Conservation (phyloP, 2,797 vertebrate genomes). For the Decapterus maruadsi region DNA sequence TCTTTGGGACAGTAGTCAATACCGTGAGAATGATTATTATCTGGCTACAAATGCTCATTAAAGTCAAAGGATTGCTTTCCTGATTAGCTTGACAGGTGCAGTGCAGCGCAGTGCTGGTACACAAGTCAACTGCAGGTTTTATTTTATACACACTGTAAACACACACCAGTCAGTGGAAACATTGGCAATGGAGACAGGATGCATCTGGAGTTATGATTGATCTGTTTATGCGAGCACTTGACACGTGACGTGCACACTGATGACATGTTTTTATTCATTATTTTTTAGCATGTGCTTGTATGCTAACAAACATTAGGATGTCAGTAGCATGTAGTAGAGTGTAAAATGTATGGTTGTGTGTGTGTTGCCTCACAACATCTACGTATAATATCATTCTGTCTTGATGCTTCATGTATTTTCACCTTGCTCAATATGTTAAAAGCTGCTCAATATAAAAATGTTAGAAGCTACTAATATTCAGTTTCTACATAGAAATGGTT, state of each 20-base stretch:
- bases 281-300: neutral
- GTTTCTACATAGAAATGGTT: neutral
- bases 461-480: neutral
- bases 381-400: conserved; percentile 8
- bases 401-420: neutral
- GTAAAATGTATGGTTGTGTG: neutral
- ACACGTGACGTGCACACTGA: too few relatives aligned
- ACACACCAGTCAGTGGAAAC: neutral
- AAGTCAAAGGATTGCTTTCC: neutral
- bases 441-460: neutral
- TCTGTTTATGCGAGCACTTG: neutral
- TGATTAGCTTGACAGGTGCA: neutral
- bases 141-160: too few relatives aligned
- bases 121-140: neutral
- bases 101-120: too few relatives aligned
- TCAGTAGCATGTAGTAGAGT: neutral
- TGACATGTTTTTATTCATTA: neutral
- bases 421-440: neutral
- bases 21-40: too few relatives aligned
- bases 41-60: neutral
- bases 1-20: too few relatives aligned
- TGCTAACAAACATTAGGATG: neutral
- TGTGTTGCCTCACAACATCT: conserved; percentile 5
- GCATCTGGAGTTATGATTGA: neutral
- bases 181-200: neutral